A percentile compares a stretch with the other conserved stretches of the same genome.
Conservation (phyloP, 2,113 vertebrate species). For the Antechinus stuartii region DNA sequence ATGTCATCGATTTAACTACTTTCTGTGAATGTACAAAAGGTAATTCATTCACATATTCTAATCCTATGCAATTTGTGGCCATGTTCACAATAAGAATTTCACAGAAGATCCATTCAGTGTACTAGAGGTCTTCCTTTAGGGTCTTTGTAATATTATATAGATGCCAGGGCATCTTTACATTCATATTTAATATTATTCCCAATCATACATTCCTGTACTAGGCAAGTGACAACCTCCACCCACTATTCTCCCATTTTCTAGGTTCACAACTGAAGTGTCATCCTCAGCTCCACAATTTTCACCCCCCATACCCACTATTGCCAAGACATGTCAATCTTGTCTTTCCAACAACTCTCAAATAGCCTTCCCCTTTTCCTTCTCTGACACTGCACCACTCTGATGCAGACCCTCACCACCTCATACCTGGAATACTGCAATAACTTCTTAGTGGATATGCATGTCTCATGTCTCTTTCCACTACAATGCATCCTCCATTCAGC, state of each 20-base stretch:
- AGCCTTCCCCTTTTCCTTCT: not conserved
- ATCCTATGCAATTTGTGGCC: too few relatives aligned
- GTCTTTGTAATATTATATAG: too few relatives aligned
- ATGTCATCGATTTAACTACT: too few relatives aligned
- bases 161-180: not conserved
- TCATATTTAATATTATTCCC: not conserved
- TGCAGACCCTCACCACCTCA: not conserved
- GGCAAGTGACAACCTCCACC: not conserved
- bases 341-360: not conserved
- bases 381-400: not conserved
- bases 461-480: not conserved
- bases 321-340: not conserved
- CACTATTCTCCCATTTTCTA: not conserved
- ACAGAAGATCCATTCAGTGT: too few relatives aligned
- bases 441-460: not conserved
- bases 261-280: not conserved
- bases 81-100: too few relatives aligned
- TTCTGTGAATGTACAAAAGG: too few relatives aligned
- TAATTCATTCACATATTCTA: too few relatives aligned
- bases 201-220: not conserved
- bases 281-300: not conserved
- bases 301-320: not conserved
- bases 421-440: not conserved
- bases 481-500: not conserved
- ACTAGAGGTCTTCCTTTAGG: too few relatives aligned